Evolutionary conservation across 2,113 vertebrate species (phyloP), one percentile per base, ranked within the genome.

Genomic region (Rana temporaria): DNA sequence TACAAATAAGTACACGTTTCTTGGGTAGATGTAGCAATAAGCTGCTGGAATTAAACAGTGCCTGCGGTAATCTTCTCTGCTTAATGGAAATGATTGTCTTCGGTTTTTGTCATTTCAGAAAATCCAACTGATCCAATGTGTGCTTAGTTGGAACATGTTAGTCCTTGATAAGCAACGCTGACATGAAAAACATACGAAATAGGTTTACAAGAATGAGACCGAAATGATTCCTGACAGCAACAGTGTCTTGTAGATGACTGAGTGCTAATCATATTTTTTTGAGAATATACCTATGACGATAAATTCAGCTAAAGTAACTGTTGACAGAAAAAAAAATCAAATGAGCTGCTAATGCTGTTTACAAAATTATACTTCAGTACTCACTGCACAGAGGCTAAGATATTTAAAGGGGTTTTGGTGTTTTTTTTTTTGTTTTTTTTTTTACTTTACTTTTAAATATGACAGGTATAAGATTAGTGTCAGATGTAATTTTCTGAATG

Each of bases 61-160:
- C 59, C 73, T 48, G 2, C 19, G 59, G 73, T 59, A 63, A 63
- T 76, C 73, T 73, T 32, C 55, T 59, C 71, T 74, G 71, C 71
- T 74, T 74, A 74, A 56, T 26, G 59, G 55, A 74, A 74, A 74
- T 74, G 71, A 74, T 74, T 74, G 71, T 56, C 71, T 74, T 55
- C n/a, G 34, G 55, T 74, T 72, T 74, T 74, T 74, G 56, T 57
- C 56, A 60, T 74, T 74, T 74, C 20, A 8, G 59, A 76, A 76
- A 63, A 76, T 63, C 73, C 73, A 64, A 76, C 20, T 17, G 38
- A 76, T 63, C 32, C 73, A 64, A 63, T 59, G 57, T 48, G 59
- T 76, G 73, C 56, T 76, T 48, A 63, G 73, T 26, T n/a, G 59
- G 59, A 76, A 19, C 57, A 76, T 76, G 73, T 64, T 48, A 18